Conservation (phyloP, 2,797 vertebrate species). For the Pelodytes ibericus region DNA sequence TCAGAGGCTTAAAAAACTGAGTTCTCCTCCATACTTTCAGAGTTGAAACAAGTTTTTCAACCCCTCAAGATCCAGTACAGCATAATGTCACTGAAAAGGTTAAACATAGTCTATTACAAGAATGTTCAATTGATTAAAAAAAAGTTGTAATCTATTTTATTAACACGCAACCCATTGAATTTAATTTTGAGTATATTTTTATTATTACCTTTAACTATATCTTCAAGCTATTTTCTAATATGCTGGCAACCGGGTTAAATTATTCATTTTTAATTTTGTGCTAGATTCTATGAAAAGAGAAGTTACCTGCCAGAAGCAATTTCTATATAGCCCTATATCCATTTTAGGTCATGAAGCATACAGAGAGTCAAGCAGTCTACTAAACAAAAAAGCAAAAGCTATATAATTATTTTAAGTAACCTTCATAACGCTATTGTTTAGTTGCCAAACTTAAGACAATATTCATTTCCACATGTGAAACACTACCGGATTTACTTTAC, state of each 20-base stretch:
- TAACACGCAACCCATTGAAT: no score
- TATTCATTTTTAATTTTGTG: background rate
- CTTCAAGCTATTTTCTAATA: background rate
- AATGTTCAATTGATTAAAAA: no score
- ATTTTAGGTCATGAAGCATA: background rate
- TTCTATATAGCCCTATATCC: background rate
- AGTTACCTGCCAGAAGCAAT: background rate
- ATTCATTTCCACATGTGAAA: conserved; percentile 17
- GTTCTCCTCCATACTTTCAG: no score
- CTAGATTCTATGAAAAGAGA: background rate
- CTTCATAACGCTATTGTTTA: conserved; percentile 33
- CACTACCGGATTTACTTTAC: conserved; percentile 2
- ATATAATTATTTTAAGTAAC: conserved; percentile 1
- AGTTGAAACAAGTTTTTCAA: no score
- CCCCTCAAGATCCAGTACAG: no score
- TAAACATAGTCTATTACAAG: no score
- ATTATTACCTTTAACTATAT: background rate
- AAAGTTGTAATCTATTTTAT: no score
- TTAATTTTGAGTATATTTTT: no score
- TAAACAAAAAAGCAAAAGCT: background rate
- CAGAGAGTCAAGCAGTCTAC: background rate
- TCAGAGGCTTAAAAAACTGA: no score
- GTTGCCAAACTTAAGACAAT: conserved; percentile 28
- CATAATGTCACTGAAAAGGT: no score
- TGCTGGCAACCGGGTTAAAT: no score